Conservation (phyloP, 2,888 invertebrate genomes). For the Furcula furcula region DNA sequence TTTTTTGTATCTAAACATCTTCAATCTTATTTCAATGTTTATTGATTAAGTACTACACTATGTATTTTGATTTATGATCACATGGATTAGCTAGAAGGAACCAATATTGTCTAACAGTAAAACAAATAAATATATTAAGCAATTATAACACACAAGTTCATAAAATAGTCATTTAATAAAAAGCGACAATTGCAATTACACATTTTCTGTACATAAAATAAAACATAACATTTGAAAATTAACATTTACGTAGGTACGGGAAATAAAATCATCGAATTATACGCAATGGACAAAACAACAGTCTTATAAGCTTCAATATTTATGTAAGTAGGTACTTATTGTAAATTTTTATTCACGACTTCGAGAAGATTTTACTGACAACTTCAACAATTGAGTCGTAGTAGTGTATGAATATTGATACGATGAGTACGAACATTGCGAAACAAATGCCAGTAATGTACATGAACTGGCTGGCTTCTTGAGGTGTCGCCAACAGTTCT, state of each 20-base stretch:
- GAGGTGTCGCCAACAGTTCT: slow-evolving; percentile 74
- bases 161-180: slow-evolving; percentile 48
- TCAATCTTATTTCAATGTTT: no score
- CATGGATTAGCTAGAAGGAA: no score
- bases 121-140: no score
- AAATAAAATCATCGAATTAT: slow-evolving; percentile 22
- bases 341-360: slow-evolving; percentile 26
- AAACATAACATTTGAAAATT: slow-evolving; percentile 24
- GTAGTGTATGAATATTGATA: slow-evolving; percentile 84
- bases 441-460: slow-evolving; percentile 83
- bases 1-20: no score
- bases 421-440: slow-evolving; percentile 83
- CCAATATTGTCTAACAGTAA: no score
- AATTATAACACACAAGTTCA: slow-evolving; percentile 3
- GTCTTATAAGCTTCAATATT: slow-evolving; percentile 24
- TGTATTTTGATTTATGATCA: no score
- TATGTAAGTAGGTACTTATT: slow-evolving; percentile 3
- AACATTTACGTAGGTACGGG: slow-evolving; percentile 18
- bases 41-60: no score
- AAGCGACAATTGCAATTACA: slow-evolving; percentile 43
- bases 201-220: slow-evolving; percentile 49
- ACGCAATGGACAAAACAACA: slow-evolving; percentile 25
- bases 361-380: slow-evolving; percentile 49
- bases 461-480: slow-evolving; percentile 83
- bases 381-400: slow-evolving; percentile 58